Evolutionary conservation across 2,888 invertebrate genomes (phyloP).

Genomic region (Germaria angustata): DNA sequence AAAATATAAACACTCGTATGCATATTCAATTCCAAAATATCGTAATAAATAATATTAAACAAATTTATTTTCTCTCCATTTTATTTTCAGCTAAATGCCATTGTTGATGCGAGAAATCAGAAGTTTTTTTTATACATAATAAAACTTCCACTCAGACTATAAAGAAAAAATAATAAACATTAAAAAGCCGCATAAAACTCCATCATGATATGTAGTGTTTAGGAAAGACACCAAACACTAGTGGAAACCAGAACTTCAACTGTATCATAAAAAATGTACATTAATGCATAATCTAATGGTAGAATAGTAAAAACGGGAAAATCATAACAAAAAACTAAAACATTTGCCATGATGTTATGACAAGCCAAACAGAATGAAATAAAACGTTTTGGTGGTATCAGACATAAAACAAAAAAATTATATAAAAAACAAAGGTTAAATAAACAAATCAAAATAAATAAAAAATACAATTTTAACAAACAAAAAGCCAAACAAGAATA

Average conservation of each 20-base stretch:
- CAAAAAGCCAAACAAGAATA: neutral
- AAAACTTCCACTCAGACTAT: constrained; percentile 9
- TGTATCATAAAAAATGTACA: constrained; percentile 37
- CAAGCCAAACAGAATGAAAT: constrained; percentile 63
- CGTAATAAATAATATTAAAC: constrained; percentile 6
- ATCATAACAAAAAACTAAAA: constrained; percentile 31
- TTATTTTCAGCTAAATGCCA: constrained; percentile 29
- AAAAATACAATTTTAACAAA: neutral
- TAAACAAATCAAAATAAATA: constrained; percentile 50
- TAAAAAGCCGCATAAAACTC: constrained; percentile 30
- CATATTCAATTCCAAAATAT: neutral
- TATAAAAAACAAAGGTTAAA: constrained; percentile 18
- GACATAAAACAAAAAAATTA: constrained; percentile 25
- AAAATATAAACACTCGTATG: too few relatives aligned
- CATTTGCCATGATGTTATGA: constrained; percentile 60
- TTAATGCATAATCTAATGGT: constrained; percentile 30
- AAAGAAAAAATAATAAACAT: neutral
- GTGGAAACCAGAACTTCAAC: constrained; percentile 19
- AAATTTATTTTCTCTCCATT: constrained; percentile 4
- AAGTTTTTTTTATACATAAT: constrained; percentile 31
- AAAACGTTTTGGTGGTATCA: constrained; percentile 59
- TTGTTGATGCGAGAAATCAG: constrained; percentile 20
- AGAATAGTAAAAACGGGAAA: constrained; percentile 13
- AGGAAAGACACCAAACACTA: constrained; percentile 5
- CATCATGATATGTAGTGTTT: constrained; percentile 1